Percentiles rank a stretch among this genome's conserved stretches.
phyloP scores from a whole-genome alignment of 35 echinoderm and acorn worm genomes.

The Lytechinus pictus region DNA sequence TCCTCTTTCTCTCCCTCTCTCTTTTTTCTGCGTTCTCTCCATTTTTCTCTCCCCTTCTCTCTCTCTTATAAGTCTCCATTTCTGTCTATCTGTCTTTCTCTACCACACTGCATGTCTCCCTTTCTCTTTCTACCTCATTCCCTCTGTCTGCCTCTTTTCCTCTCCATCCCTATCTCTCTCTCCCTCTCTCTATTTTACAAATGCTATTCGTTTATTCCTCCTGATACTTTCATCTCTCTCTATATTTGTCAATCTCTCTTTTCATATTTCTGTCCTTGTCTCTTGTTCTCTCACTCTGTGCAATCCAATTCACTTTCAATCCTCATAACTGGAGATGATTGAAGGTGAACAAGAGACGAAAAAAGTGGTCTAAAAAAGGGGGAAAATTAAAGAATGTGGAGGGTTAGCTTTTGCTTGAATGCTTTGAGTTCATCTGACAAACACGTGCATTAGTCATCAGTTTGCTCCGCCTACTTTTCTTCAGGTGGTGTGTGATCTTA shows the following conservation, averaged over 20 bases:
- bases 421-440: not conserved
- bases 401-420: not conserved
- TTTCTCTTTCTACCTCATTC: not conserved
- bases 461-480: constrained; percentile 1
- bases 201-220: too few relatives aligned
- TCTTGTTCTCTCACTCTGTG: not conserved
- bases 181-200: not conserved
- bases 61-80: not conserved
- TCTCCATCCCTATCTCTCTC: not conserved
- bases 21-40: not conserved
- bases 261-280: not conserved
- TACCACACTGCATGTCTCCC: not conserved
- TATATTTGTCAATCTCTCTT: not conserved
- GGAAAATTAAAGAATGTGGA: not conserved
- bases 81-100: not conserved
- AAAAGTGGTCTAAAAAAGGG: not conserved
- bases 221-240: not conserved
- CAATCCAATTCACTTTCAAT: not conserved
- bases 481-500: not conserved
- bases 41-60: not conserved
- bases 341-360: not conserved
- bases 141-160: not conserved
- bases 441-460: not conserved
- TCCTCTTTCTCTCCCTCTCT: not conserved
- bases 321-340: not conserved